Percentiles rank a stretch among this genome's conserved stretches.
Evolutionary conservation across 2,797 vertebrate species (phyloP).

Genomic region (Sarcophilus harrisii): DNA sequence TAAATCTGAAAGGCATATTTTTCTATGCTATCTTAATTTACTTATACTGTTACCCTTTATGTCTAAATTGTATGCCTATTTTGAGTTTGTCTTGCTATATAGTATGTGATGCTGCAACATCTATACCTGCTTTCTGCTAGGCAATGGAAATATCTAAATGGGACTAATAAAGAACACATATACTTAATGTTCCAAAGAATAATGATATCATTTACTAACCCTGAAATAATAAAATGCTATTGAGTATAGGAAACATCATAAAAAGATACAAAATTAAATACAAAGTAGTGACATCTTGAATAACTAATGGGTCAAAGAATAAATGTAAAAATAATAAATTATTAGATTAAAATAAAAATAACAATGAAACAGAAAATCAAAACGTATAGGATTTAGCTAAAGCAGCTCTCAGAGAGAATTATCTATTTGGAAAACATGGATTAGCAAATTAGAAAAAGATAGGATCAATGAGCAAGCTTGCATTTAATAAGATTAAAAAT

Average conservation of each 20-base stretch:
- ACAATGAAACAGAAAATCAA: neutral
- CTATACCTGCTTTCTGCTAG: neutral
- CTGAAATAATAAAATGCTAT: neutral
- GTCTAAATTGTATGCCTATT: neutral
- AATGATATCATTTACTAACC: neutral
- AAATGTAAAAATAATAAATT: neutral
- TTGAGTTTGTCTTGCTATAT: neutral
- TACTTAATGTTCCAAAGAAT: neutral
- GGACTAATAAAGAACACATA: neutral
- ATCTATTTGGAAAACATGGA: neutral
- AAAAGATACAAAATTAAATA: neutral
- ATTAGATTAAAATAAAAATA: neutral
- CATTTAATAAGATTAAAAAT: neutral
- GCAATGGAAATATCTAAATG: neutral
- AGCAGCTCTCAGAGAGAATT: neutral
- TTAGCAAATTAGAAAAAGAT: neutral
- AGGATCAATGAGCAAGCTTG: neutral
- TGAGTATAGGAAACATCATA: neutral
- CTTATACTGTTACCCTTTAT: neutral
- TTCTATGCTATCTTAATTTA: neutral
- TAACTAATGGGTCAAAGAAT: neutral
- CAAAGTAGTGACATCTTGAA: neutral
- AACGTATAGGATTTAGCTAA: neutral
- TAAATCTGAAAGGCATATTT: neutral
- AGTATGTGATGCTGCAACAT: neutral